Conservation (phyloP, 1,140 invertebrate genomes). For the Diploscapter pachys region DNA sequence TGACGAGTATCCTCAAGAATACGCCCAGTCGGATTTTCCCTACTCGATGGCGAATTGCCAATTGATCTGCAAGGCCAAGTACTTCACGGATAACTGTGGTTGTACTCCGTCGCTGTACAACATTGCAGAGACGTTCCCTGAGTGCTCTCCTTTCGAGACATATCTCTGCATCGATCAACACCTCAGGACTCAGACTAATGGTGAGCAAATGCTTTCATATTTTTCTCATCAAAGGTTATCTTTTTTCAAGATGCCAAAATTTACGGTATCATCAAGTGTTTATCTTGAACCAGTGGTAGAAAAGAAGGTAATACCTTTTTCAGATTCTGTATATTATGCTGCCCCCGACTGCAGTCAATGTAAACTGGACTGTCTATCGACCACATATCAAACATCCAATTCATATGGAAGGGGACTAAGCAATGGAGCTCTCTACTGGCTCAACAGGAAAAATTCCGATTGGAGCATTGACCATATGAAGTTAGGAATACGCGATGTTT, state of each 20-base stretch:
- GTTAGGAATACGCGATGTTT: neutral
- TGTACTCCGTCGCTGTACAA: constrained; percentile 20
- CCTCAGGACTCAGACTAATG: constrained; percentile 7
- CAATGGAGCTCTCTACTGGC: constrained; percentile 9
- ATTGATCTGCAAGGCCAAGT: constrained; percentile 16
- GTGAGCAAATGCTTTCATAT: neutral
- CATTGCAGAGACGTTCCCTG: constrained; percentile 7
- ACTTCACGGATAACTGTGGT: constrained; percentile 13
- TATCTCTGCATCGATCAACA: constrained; percentile 8
- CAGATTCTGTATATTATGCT: constrained; percentile 6
- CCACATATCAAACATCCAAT: constrained; percentile 9
- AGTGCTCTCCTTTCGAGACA: constrained; percentile 18
- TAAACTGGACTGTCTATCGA: constrained; percentile 3
- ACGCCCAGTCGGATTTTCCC: constrained; percentile 5
- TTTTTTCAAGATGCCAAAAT: neutral
- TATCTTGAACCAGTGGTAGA: neutral
- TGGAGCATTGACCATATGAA: constrained; percentile 20
- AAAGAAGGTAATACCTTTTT: too few relatives aligned
- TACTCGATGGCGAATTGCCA: constrained; percentile 14
- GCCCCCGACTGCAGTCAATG: constrained; percentile 6
- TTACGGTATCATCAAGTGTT: neutral
- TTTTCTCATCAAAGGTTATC: too few relatives aligned
- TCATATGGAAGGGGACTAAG: constrained; percentile 17
- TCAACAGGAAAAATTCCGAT: constrained; percentile 8
- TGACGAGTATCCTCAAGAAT: neutral